Evolutionary conservation across 2,113 vertebrate genomes (phyloP), one percentile per base, ranked within the genome.

Genomic region (Paramormyrops kingsleyae): DNA sequence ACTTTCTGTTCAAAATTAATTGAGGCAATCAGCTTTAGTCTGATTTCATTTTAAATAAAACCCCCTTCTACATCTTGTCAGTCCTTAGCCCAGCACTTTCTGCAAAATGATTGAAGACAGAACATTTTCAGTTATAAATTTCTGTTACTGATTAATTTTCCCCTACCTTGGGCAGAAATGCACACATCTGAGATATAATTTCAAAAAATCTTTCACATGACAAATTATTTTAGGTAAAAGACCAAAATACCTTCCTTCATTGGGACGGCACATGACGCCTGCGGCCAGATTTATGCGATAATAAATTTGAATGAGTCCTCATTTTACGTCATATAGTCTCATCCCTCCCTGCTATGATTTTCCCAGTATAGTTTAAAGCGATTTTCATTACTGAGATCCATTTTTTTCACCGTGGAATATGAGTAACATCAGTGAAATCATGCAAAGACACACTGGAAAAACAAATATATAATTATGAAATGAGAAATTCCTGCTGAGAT

Each of bases 211-310:
- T 27, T 9, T 49, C n/a, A n/a, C 19, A 17, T 27, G 47, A 86
- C n/a, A 49, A 86, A 86, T 86, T n/a, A 85, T 86, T 86, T 49
- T 85, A 85, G 46, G 6, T 47, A 85, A 13, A 85, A 85, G 83
- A n/a, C 3, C 46, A 86, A 86, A 86, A 47, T 27, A 86, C 83
- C 21, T 50, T 50, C 83, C 46, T 47, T 27, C 44, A n/a, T n/a
- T 10, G 19, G 5, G 47, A 86, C 24, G 21, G 49, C 21, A 27
- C 0, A 12, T 27, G 44, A 49, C n/a, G 0, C 44, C 83, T 86
- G 83, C 24, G 12, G 27, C 24, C n/a, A 31, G 46, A 50, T 86
- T 86, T 49, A 86, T 86, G 44, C 31, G 12, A n/a, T 27, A 13
- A 47, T 86, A 50, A 47, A 86, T 86, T 27, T 47, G 4, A 47